Evolutionary conservation across 2,113 vertebrate genomes (phyloP), one percentile per base, ranked within the genome.

Genomic region (Silurus glanis): DNA sequence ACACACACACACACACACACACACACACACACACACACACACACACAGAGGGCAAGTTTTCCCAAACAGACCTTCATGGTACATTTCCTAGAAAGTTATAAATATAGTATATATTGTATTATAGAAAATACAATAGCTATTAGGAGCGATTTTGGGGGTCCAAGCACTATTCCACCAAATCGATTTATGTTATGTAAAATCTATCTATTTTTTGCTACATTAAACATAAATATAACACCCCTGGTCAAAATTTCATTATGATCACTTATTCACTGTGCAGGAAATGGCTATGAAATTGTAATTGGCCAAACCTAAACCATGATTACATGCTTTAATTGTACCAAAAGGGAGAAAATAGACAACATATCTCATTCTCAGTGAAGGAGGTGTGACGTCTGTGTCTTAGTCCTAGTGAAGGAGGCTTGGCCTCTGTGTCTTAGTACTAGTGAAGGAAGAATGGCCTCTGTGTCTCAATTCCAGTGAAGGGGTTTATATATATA

Each of bases 1-100:
- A n/a, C n/a, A n/a, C n/a, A n/a, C n/a, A n/a, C n/a, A n/a, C n/a
- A n/a, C 90, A 88, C 90, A 13, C 51, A 85, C 90, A 84, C 78
- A 25, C 56, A 55, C 72, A 55, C 66, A 69, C 62, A 67, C 61
- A 67, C 61, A 69, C 19, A n/a, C 62, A 55, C 81, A 83, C 81
- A 69, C 81, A 37, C 62, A 69, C 64, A 83, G 1, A 37, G 1
- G 37, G 37, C 64, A 5, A 13, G 12, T 28, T 25, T 28, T 66
- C n/a, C 5, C 66, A 37, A 12, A 16, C 5, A 28, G 25, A 25
- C 62, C 10, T 12, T 16, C 7, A 62, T 23, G 9, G 61, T n/a
- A 2, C 9, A n/a, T 64, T 64, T 64, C n/a, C 21, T 64, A 64
- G 62, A 0, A 62, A 62, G 23, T 62, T 6, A 62, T 23, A 8